phyloP scores from a whole-genome alignment of 2,888 invertebrate genomes.

The Platycheirus albimanus region DNA sequence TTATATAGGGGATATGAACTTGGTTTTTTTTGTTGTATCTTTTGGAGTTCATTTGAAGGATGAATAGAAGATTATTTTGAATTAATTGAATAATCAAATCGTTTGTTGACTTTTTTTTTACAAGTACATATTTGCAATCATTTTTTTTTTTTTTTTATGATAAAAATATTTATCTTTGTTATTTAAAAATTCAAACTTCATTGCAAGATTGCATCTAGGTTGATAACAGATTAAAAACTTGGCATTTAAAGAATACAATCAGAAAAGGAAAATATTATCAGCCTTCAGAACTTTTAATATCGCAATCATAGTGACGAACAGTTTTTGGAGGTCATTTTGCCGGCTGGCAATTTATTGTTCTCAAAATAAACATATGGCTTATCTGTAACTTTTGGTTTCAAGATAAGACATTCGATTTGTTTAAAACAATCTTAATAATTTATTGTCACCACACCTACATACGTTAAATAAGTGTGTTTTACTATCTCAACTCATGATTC shows the following conservation, averaged over 20 bases:
- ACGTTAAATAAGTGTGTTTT: no score
- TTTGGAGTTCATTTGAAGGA: slow-evolving; percentile 22
- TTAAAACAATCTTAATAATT: neutral
- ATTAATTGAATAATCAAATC: neutral
- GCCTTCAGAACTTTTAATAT: neutral
- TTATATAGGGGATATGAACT: no score
- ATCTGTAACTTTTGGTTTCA: neutral
- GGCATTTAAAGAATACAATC: neutral
- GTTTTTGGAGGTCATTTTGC: slow-evolving; percentile 18
- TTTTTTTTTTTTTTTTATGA: no score
- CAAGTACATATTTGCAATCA: no score
- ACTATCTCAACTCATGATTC: no score
- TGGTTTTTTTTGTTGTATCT: neutral
- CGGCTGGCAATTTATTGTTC: neutral
- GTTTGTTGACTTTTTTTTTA: neutral
- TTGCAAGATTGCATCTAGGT: no score
- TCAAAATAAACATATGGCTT: neutral
- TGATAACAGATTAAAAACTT: no score
- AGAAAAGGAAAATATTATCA: neutral
- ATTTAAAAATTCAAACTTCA: no score
- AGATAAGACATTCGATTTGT: slow-evolving; percentile 4
- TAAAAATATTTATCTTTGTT: no score
- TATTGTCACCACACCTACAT: neutral
- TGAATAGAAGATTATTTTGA: slow-evolving; percentile 6
- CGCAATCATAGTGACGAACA: neutral